These are phyloP conservation scores for Heliothis subflexa DNA, from an alignment of 1,140 invertebrate species.

Conservation along the genomic window DNA sequence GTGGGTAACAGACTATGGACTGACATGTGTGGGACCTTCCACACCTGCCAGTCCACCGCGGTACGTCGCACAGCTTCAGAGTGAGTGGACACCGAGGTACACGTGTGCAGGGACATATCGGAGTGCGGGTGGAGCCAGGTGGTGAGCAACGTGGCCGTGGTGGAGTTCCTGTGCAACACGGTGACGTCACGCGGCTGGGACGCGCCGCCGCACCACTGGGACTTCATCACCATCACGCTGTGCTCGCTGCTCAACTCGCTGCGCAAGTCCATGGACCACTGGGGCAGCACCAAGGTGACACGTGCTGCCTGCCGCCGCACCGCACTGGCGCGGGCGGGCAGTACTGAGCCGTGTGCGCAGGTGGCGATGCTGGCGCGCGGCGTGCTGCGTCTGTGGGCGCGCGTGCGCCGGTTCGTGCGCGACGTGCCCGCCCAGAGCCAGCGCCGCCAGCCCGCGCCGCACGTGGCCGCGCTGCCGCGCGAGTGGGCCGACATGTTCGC, in stretches of 20 bases:
- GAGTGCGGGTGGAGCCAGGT: conserved; percentile 55
- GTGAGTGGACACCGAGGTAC: too few species aligned
- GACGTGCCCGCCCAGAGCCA: conserved; percentile 36
- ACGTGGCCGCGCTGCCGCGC: conserved; percentile 56
- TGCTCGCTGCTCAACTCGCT: conserved; percentile 61
- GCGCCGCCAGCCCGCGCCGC: conserved; percentile 49
- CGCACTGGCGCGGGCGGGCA: background rate
- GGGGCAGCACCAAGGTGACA: conserved; percentile 55
- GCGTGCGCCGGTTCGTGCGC: conserved; percentile 51
- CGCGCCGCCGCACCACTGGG: conserved; percentile 61
- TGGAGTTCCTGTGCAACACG: conserved; percentile 52
- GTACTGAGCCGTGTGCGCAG: conserved; percentile 31
- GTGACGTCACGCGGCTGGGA: conserved; percentile 58
- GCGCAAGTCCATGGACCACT: conserved; percentile 32
- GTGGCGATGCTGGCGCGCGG: conserved; percentile 52
- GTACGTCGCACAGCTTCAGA: too few species aligned
- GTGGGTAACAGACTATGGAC: too few species aligned
- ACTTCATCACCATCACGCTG: conserved; percentile 70
- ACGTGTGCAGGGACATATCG: conserved; percentile 51
- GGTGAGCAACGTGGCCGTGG: conserved; percentile 59
- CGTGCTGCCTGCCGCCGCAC: background rate
- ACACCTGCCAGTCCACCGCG: too few species aligned
- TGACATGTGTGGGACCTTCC: too few species aligned
- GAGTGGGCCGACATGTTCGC: conserved; percentile 72
- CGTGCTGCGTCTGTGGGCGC: conserved; percentile 50